These are phyloP conservation scores for Augochlora pura DNA, from an alignment of 1,140 invertebrate species.

Conservation along the genomic window DNA sequence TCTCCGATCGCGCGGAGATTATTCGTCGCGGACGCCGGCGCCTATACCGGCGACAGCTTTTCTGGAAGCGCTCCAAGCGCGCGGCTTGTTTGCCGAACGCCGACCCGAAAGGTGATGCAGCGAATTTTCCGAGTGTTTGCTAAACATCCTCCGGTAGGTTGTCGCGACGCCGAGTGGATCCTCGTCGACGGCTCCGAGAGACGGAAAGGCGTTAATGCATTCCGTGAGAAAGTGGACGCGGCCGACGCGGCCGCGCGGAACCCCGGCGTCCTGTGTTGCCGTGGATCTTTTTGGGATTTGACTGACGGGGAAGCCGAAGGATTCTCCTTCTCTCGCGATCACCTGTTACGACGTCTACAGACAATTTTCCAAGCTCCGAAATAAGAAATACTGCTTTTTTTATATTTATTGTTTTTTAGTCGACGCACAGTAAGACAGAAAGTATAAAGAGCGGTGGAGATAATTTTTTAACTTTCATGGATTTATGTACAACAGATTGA, in stretches of 20 bases:
- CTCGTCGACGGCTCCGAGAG: constrained; percentile 33
- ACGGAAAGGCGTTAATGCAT: constrained; percentile 51
- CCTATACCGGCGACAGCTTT: constrained; percentile 52
- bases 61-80: constrained; percentile 59
- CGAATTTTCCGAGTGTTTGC: constrained; percentile 67
- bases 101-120: constrained; percentile 62
- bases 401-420: too few relatives aligned
- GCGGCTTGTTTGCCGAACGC: constrained; percentile 59
- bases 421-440: too few relatives aligned
- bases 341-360: too few relatives aligned
- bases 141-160: constrained; percentile 58
- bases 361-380: too few relatives aligned
- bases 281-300: too few relatives aligned
- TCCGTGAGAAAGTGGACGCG: constrained; percentile 17
- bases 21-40: constrained; percentile 39
- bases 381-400: too few relatives aligned
- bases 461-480: too few relatives aligned
- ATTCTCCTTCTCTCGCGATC: too few relatives aligned
- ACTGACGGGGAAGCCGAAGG: too few relatives aligned
- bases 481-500: too few relatives aligned
- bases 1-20: not conserved
- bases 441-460: too few relatives aligned
- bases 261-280: not conserved
- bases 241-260: not conserved
- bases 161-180: constrained; percentile 45